Evolutionary conservation across 2,797 vertebrate genomes (phyloP).

Genomic region (Corythornis leucogaster): DNA sequence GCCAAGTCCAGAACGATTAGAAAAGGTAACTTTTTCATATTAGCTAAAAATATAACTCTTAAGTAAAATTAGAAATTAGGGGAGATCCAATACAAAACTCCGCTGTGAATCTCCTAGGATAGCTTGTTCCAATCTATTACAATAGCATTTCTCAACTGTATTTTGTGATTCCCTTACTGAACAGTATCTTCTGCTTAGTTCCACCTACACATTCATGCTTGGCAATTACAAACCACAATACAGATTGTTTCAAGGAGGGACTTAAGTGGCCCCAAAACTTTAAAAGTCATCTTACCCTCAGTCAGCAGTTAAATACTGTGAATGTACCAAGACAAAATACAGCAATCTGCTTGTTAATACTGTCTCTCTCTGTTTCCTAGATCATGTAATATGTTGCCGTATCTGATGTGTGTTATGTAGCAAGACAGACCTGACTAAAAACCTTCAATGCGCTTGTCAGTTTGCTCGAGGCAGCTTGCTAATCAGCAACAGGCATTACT

Average conservation of each 20-base stretch:
- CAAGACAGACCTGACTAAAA: background rate
- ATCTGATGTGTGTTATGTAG: background rate
- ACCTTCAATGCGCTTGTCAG: background rate
- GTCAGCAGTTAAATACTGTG: background rate
- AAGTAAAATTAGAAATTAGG: background rate
- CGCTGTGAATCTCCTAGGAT: background rate
- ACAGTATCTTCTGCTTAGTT: background rate
- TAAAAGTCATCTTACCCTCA: background rate
- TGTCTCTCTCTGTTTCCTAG: background rate
- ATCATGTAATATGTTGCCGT: background rate
- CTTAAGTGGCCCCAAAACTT: background rate
- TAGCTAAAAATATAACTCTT: background rate
- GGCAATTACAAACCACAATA: background rate
- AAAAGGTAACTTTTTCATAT: slow-evolving; percentile 82
- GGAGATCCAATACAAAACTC: background rate
- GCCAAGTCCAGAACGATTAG: slow-evolving; percentile 93
- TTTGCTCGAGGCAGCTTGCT: background rate
- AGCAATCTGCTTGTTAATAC: background rate
- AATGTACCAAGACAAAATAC: background rate
- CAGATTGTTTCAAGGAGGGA: background rate
- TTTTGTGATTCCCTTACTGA: background rate
- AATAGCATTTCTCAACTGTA: background rate
- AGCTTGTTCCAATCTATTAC: background rate
- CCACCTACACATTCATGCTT: background rate
- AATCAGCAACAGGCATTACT: accelerated